Base-by-base conservation (phyloP, 2,797 vertebrate genomes). In the Apogon hyalosoma region DNA sequence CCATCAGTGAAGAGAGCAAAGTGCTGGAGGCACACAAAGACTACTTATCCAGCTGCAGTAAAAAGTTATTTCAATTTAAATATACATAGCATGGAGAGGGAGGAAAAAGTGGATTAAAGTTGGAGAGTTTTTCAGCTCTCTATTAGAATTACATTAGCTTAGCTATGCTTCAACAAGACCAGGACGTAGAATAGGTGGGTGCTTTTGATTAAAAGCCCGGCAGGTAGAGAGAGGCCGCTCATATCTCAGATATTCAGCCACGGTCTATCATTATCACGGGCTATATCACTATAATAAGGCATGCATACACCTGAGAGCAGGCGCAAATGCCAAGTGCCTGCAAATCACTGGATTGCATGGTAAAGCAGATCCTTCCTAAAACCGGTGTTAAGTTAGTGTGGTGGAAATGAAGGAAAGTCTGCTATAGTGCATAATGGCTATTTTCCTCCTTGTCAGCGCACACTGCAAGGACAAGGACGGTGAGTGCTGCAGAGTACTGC, bases 51-150 rank as follows among this genome's bases (percentile, higher is more conserved):
- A 85, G 82, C 87, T 80, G 90, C 93, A 93, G 93, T 93, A 94
- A 94, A 93, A 94, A 93, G 86, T 83, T 93, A 94, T 93, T 94
- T 94, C 92, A 92, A 94, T 95, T 95, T 94, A 95, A 96, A 96
- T 95, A 94, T 94, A 95, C 94, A 94, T 92, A 92, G 87, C 93
- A 92, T 93, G 94, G 87, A 94, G 91, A 94, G 91, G 83, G 82
- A 84, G 92, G 76, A 79, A 79, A 84, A 90, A 73, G 76, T 86
- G 87, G 88, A 87, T 91, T 88, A 82, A 89, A 91, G 82, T 82
- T 87, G 68, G 84, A 80, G 84, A 85, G 77, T 89, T 89, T 88
- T 89, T 80, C 73, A 77, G 78, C 78, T 87, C 87, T 89, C 85
- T 72, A 90, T 90, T 91, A 90, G 86, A 92, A 88, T 89, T 89